Conservation (phyloP, 1,140 invertebrate genomes). For the Heliconius himera region DNA sequence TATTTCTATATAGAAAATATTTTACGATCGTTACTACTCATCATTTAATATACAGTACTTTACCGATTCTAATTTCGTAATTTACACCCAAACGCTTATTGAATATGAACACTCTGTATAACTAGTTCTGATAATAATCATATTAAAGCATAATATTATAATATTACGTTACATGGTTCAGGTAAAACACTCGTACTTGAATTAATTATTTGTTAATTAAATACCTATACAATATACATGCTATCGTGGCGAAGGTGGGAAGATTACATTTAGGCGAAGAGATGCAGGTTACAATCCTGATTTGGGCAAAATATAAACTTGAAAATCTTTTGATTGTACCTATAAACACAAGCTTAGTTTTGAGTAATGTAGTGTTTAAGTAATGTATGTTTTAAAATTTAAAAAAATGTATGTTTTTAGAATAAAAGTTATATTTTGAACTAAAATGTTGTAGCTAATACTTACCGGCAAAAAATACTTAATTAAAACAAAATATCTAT, state of each 20-base stretch:
- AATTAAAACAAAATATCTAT: no score
- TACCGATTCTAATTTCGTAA: not conserved
- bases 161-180: no score
- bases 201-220: constrained; percentile 1
- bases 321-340: no score
- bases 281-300: not conserved
- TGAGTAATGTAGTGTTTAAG: no score
- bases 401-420: no score
- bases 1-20: no score
- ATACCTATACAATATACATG: not conserved
- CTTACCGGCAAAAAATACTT: no score
- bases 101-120: not conserved
- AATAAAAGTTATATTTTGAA: no score
- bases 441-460: no score
- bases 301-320: not conserved
- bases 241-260: not conserved
- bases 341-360: no score
- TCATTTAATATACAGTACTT: not conserved
- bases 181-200: not conserved
- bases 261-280: not conserved
- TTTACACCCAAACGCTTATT: not conserved
- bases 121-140: not conserved
- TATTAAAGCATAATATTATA: not conserved
- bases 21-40: not conserved
- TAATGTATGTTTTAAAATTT: no score